These are phyloP conservation scores for Caenorhabditis inopinata DNA, from an alignment of 1,140 invertebrate genomes.

Conservation along the genomic window DNA sequence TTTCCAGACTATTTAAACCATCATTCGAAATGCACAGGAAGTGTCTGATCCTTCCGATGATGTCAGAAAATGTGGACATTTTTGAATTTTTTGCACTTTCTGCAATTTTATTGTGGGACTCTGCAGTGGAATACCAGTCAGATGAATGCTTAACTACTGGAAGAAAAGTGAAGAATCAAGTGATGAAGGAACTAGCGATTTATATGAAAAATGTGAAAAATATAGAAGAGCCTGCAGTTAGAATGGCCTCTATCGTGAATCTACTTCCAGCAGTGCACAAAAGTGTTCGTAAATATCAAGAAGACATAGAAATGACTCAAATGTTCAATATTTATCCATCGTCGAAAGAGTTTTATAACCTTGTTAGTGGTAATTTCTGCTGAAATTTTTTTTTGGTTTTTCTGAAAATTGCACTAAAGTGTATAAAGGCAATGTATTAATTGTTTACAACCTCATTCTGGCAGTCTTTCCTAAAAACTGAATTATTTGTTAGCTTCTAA, in stretches of 20 bases:
- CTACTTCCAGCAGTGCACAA: slow-evolving; percentile 20
- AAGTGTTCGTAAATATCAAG: not conserved
- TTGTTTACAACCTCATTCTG: too few relatives aligned
- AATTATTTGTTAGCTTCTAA: too few relatives aligned
- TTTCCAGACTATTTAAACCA: not conserved
- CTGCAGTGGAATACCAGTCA: not conserved
- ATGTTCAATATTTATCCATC: slow-evolving; percentile 12
- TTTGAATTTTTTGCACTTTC: not conserved
- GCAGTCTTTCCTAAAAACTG: too few relatives aligned
- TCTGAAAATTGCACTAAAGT: too few relatives aligned
- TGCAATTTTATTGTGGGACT: not conserved
- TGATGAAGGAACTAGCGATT: slow-evolving; percentile 9
- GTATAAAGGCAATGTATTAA: too few relatives aligned
- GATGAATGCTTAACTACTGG: not conserved
- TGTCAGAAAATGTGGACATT: not conserved
- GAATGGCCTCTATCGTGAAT: not conserved
- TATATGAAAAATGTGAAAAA: slow-evolving; percentile 35
- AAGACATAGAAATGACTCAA: slow-evolving; percentile 35
- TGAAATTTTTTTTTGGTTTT: too few relatives aligned
- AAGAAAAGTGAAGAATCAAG: not conserved
- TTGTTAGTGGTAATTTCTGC: slow-evolving; percentile 24
- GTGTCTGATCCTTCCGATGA: not conserved
- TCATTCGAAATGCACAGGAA: not conserved
- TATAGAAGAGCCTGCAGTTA: not conserved
- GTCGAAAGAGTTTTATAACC: not conserved